These are phyloP conservation scores for Dendrophyllia cribrosa DNA, from an alignment of 64 coral and sea anemone genomes.

Conservation along the genomic window DNA sequence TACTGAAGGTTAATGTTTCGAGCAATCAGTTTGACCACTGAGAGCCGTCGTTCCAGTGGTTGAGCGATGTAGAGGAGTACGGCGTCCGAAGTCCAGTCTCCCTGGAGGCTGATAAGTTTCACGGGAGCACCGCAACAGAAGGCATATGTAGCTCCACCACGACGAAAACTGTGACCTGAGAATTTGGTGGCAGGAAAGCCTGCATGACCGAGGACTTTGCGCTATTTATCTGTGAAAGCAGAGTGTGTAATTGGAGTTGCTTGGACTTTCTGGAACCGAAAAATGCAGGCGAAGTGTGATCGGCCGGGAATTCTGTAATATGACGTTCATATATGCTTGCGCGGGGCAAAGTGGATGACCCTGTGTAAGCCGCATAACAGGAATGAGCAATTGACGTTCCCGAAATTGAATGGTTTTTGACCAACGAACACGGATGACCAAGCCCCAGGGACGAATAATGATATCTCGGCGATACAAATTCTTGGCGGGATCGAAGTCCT, in stretches of 20 bases:
- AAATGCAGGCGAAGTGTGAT: too few relatives aligned
- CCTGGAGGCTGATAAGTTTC: conserved; percentile 13
- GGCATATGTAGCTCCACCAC: background rate
- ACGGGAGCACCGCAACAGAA: conserved; percentile 8
- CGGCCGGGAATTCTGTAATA: too few relatives aligned
- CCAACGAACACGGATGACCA: too few relatives aligned
- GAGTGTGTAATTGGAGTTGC: conserved; percentile 2
- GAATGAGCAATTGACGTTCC: too few relatives aligned
- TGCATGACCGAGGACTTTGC: background rate
- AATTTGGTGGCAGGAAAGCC: background rate
- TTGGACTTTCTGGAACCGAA: too few relatives aligned
- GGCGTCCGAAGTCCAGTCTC: conserved; percentile 20
- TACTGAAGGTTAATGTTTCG: background rate
- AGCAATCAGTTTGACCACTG: background rate
- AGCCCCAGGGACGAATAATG: too few relatives aligned
- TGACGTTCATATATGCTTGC: too few relatives aligned
- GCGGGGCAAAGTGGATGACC: too few relatives aligned
- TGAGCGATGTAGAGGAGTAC: background rate
- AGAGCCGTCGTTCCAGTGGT: background rate
- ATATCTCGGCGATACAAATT: too few relatives aligned
- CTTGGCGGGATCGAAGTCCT: too few relatives aligned
- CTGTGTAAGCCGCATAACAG: too few relatives aligned
- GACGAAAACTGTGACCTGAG: background rate
- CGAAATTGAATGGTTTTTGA: too few relatives aligned
- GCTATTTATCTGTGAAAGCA: background rate